Conservation (phyloP, 2,113 vertebrate species). For the Cololabis saira region DNA sequence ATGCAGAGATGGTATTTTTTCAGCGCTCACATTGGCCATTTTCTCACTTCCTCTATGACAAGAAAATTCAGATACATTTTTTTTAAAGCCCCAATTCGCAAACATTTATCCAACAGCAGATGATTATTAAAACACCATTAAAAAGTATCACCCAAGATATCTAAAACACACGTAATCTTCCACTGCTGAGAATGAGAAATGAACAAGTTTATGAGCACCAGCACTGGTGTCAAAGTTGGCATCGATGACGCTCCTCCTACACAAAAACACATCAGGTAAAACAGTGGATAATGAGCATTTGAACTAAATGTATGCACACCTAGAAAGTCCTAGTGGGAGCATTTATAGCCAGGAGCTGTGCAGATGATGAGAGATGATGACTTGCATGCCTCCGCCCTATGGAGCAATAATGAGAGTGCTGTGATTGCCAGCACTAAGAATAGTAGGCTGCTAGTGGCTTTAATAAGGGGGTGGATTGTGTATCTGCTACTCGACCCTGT, state of each 20-base stretch:
- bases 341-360: slow-evolving; percentile 40
- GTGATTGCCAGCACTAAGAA: slow-evolving; percentile 69
- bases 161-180: slow-evolving; percentile 9
- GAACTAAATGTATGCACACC: neutral
- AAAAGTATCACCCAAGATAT: slow-evolving; percentile 4
- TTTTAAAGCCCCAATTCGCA: neutral
- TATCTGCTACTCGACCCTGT: slow-evolving; percentile 31
- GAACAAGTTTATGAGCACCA: slow-evolving; percentile 19
- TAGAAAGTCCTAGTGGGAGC: slow-evolving; percentile 8
- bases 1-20: too few relatives aligned
- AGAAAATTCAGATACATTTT: neutral
- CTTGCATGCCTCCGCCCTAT: slow-evolving; percentile 52
- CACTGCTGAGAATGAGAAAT: slow-evolving; percentile 12
- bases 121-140: slow-evolving; percentile 11
- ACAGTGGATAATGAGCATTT: slow-evolving; percentile 26
- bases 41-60: too few relatives aligned
- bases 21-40: too few relatives aligned
- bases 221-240: neutral
- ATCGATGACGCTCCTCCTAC: slow-evolving; percentile 10
- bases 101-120: slow-evolving; percentile 9
- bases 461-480: slow-evolving; percentile 40
- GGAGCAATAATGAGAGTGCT: slow-evolving; percentile 63
- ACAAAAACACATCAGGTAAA: slow-evolving; percentile 30
- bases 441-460: slow-evolving; percentile 51
- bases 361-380: slow-evolving; percentile 62